Evolutionary conservation across 1,140 invertebrate species (phyloP), one percentile per base, ranked within the genome.

Genomic region (Vanessa tameamea): DNA sequence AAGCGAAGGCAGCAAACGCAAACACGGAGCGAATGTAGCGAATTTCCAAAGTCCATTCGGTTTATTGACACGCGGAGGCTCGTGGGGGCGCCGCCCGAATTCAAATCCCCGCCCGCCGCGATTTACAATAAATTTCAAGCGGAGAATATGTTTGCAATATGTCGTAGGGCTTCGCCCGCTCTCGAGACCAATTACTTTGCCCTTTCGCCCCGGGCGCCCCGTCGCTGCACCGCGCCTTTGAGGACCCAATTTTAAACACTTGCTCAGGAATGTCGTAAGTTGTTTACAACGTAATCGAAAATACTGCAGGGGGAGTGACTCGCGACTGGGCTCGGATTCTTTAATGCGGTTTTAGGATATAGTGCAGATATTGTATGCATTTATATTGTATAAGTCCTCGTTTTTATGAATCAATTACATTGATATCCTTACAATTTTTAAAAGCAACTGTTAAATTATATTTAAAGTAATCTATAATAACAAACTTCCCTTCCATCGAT

Each of bases 71-170:
- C 73, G 72, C 71, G 78, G 47, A n/a, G 69, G 76, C 59, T 14
- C n/a, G 70, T n/a, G 53, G 78, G 75, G 82, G 76, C 78, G 79
- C 70, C 74, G 78, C 76, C 78, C 61, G 80, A 71, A 88, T 87
- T 87, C 87, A 87, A 89, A 88, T 87, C 86, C 87, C 84, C 83
- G 79, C 86, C 88, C 79, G 85, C 75, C 83, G 85, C 87, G 88
- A 86, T 90, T 90, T 88, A 89, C 90, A 89, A 90, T 90, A 90
- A 88, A 90, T 90, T 90, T 90, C 86, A 86, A 91, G 85, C 82
- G 85, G 81, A 83, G 89, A 92, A 91, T 92, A 91, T 92, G 90
- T 92, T 90, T 84, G 87, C 90, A 89, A 90, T 92, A 88, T 91
- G 88, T 90, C 80, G 83, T 77, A 72, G 77, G 82, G 75, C 73